A percentile compares a stretch with the other conserved stretches of the same genome.
phyloP scores from a whole-genome alignment of 2,888 invertebrate genomes.

The Eristalis pertinax region DNA sequence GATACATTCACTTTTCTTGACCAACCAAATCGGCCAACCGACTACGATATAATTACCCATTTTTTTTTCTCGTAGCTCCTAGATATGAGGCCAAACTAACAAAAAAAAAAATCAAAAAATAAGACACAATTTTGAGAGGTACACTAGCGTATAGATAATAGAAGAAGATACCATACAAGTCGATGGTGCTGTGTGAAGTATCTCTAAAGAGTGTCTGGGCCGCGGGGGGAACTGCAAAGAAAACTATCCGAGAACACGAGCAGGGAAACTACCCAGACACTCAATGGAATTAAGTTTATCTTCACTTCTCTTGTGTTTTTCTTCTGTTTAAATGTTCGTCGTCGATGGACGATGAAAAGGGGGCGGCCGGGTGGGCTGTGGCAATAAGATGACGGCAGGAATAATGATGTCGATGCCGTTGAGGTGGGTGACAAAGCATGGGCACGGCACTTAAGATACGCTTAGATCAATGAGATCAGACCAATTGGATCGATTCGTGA shows the following conservation, averaged over 20 bases:
- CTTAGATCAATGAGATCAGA: neutral
- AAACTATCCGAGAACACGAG: neutral
- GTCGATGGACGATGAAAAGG: neutral
- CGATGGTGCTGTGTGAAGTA: neutral
- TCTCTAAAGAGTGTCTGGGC: neutral
- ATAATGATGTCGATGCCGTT: neutral
- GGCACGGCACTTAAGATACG: neutral
- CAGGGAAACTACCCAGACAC: neutral
- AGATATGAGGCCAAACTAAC: neutral
- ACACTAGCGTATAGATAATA: neutral
- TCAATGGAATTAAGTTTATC: neutral
- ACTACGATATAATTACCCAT: conserved; percentile 30
- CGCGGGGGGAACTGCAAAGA: conserved; percentile 1
- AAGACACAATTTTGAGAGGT: neutral
- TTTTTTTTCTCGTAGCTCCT: conserved; percentile 6
- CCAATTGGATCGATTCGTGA: neutral
- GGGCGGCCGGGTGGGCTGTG: too few species aligned
- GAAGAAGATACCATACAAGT: conserved; percentile 54
- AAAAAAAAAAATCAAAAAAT: conserved; percentile 4
- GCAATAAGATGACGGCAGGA: neutral
- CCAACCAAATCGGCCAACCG: conserved; percentile 12
- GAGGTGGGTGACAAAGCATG: neutral
- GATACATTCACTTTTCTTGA: conserved; percentile 54
- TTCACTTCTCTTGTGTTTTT: neutral
- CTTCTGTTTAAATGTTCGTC: neutral